These are phyloP conservation scores for Geotrupes spiniger DNA, from an alignment of 2,888 invertebrate species.

Conservation along the genomic window DNA sequence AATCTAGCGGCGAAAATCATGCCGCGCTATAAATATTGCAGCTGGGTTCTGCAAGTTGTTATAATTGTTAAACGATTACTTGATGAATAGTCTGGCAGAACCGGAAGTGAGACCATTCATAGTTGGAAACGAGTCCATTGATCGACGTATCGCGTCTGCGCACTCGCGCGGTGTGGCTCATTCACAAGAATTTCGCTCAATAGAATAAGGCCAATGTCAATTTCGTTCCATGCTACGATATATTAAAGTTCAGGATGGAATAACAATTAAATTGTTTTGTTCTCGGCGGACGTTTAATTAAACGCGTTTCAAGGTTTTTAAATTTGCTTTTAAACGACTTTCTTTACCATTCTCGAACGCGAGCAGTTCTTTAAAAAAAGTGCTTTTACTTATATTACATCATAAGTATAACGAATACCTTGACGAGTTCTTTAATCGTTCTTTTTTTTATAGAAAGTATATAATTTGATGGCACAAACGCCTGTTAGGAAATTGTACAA, in stretches of 20 bases:
- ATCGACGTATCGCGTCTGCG: conserved; percentile 28
- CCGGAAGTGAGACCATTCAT: conserved; percentile 21
- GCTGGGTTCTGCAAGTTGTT: conserved; percentile 12
- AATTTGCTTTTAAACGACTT: no score
- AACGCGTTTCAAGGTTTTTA: no score
- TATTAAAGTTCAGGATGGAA: neutral
- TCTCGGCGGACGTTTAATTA: no score
- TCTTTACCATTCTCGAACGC: no score
- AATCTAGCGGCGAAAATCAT: conserved; percentile 24
- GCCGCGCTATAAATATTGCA: conserved; percentile 12
- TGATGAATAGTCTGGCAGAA: conserved; percentile 10
- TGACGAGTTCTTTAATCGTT: no score
- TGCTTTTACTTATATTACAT: no score
- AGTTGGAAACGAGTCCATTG: conserved; percentile 27
- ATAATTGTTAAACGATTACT: conserved; percentile 3
- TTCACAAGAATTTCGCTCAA: conserved; percentile 26
- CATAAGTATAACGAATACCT: no score
- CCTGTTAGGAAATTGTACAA: no score
- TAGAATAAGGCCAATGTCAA: conserved; percentile 28
- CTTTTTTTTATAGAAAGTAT: no score
- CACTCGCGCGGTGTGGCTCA: conserved; percentile 23
- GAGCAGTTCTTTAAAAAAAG: no score
- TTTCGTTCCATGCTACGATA: conserved; percentile 19
- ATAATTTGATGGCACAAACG: no score
- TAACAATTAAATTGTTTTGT: no score